phyloP scores from a whole-genome alignment of 2,888 invertebrate genomes.

The Hololepta plana region DNA sequence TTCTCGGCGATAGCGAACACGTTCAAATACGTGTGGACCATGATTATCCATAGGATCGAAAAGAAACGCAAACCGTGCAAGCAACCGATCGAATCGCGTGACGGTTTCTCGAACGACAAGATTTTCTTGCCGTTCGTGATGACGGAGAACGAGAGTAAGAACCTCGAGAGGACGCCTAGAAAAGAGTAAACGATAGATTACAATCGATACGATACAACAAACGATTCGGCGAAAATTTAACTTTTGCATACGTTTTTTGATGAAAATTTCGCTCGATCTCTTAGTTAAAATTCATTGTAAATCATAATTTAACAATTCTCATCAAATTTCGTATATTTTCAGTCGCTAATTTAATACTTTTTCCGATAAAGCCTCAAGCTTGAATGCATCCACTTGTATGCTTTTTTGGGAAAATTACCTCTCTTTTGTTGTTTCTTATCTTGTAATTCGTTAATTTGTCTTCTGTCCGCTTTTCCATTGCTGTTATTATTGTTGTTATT shows the following conservation, averaged over 20 bases:
- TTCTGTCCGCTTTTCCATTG: constrained; percentile 11
- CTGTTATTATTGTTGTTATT: constrained; percentile 16
- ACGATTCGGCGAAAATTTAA: too few relatives aligned
- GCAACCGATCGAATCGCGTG: constrained; percentile 51
- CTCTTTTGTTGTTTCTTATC: constrained; percentile 6
- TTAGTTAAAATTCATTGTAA: too few relatives aligned
- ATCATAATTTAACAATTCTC: too few relatives aligned
- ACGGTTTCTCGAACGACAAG: constrained; percentile 45
- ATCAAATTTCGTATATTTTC: too few relatives aligned
- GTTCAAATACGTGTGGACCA: constrained; percentile 71
- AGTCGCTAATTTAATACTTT: too few relatives aligned
- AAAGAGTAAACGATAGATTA: too few relatives aligned
- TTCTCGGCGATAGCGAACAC: constrained; percentile 62
- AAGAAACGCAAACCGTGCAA: constrained; percentile 62
- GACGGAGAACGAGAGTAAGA: constrained; percentile 58
- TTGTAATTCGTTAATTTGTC: constrained; percentile 12
- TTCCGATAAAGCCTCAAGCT: too few relatives aligned
- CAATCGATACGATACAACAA: too few relatives aligned
- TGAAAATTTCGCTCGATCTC: too few relatives aligned
- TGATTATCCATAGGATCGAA: constrained; percentile 65
- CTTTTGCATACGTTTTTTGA: too few relatives aligned
- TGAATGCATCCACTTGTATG: too few relatives aligned
- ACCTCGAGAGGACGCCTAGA: constrained; percentile 37
- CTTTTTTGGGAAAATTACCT: constrained; percentile 1
- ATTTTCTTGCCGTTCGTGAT: constrained; percentile 58